Conservation (phyloP, 2,113 vertebrate genomes). For the Microtus ochrogaster region DNA sequence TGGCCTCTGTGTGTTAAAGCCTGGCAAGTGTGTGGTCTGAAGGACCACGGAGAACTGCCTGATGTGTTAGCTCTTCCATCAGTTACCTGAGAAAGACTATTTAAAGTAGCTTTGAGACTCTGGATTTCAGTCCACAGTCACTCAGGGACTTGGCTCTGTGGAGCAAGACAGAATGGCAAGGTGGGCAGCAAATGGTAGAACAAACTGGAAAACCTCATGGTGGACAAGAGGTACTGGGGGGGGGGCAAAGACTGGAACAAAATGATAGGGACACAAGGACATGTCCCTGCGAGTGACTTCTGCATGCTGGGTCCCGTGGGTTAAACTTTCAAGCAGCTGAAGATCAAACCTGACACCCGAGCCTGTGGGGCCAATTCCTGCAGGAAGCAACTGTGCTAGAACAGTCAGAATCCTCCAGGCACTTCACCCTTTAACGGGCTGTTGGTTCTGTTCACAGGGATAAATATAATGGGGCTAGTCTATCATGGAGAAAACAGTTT, state of each 20-base stretch:
- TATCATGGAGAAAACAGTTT: background rate
- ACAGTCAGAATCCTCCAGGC: background rate
- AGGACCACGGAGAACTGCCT: background rate
- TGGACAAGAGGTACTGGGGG: background rate
- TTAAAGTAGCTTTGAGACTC: background rate
- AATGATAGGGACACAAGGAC: background rate
- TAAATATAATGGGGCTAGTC: slow-evolving; percentile 4
- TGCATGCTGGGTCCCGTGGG: too few relatives aligned
- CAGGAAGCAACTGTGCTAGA: background rate
- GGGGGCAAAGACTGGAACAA: background rate
- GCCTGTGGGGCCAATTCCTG: background rate
- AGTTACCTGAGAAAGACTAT: background rate
- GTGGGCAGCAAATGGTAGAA: background rate
- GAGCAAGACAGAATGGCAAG: background rate
- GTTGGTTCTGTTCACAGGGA: background rate
- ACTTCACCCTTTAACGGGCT: background rate
- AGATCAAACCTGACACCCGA: background rate
- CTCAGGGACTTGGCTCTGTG: background rate
- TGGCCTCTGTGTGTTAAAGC: background rate
- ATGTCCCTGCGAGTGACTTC: background rate
- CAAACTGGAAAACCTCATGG: background rate
- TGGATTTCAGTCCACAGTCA: background rate
- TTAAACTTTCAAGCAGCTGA: background rate
- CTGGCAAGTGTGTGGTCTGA: background rate
- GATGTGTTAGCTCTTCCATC: background rate